Base-by-base conservation (phyloP, 1,140 invertebrate genomes). In the Plutomurus gul region DNA sequence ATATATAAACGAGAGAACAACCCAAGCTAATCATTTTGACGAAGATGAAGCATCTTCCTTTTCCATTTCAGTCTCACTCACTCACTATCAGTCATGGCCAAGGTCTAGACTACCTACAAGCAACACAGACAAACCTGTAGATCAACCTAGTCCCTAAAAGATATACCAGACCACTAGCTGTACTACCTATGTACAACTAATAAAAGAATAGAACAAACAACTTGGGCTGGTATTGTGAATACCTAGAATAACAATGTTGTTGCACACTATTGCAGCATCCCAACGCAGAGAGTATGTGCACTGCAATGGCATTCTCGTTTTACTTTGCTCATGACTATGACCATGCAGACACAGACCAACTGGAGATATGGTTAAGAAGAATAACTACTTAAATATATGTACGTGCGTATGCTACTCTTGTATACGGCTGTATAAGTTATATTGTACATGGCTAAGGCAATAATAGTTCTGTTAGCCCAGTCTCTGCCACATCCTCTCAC, bases 11-110 rank as follows among this genome's bases (percentile, higher is more conserved):
- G 56, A 65, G 56, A 65, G 36, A 74, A 74, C 72, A 47, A 36
- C 72, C 43, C 27, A 33, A 74, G 27, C 72, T 74, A 74, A 74
- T 74, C 72, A 74, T 74, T 49, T 74, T 74, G 72, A 74, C 72
- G 72, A 74, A 74, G 72, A 74, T 74, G 72, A 74, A 74, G 46
- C 72, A 49, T 74, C 72, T 43, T 74, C 72, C 43, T 49, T 74
- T 39, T 25, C 37, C 70, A 43, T 72, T 72, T 43, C 37, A 43
- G 39, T 72, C 36, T 72, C 36, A 40, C 18, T 70, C 20, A 33
- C 36, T 40, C n/a, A n/a, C n/a, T n/a, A n/a, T n/a, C 39, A 40
- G 36, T 72, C 70, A 72, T 43, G 70, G 70, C 39, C 70, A 72
- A 72, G 70, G 70, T 72, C 70, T 72, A 72, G 46, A 49, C 46